Conservation (phyloP, 1,140 invertebrate species). For the Leptinotarsa lineolata region DNA sequence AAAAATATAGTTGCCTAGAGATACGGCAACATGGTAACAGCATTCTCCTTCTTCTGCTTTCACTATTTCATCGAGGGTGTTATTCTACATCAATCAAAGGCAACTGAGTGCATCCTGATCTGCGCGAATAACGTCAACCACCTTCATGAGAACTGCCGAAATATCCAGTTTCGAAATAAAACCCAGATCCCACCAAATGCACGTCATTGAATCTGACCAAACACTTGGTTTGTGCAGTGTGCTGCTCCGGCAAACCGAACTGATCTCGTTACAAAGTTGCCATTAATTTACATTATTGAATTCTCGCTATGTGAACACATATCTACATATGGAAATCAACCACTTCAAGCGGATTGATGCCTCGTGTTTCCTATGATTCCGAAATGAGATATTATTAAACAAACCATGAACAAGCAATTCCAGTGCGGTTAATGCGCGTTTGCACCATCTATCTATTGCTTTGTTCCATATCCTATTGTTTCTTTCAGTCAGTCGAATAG, state of each 20-base stretch:
- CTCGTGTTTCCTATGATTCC: conserved; percentile 32
- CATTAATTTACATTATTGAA: conserved; percentile 43
- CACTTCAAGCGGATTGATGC: conserved; percentile 36
- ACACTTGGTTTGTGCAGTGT: neutral
- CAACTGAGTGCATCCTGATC: too few species aligned
- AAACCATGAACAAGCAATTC: conserved; percentile 34
- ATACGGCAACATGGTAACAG: too few species aligned
- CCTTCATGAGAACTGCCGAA: too few species aligned
- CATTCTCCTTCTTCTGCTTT: too few species aligned
- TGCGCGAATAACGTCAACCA: too few species aligned
- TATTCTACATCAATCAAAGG: too few species aligned
- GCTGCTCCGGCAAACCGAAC: neutral
- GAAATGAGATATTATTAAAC: conserved; percentile 38
- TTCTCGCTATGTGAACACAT: conserved; percentile 31
- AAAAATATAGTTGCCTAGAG: too few species aligned
- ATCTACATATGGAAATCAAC: conserved; percentile 31
- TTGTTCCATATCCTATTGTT: conserved; percentile 4
- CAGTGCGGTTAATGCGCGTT: conserved; percentile 21
- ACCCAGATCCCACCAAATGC: neutral
- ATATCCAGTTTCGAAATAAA: too few species aligned
- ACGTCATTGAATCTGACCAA: conserved; percentile 3
- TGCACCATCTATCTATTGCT: conserved; percentile 14
- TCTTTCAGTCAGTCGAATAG: neutral
- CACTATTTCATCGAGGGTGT: too few species aligned
- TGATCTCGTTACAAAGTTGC: conserved; percentile 36